Evolutionary conservation across 1,140 invertebrate genomes (phyloP).

Genomic region (Hyphantria cunea): DNA sequence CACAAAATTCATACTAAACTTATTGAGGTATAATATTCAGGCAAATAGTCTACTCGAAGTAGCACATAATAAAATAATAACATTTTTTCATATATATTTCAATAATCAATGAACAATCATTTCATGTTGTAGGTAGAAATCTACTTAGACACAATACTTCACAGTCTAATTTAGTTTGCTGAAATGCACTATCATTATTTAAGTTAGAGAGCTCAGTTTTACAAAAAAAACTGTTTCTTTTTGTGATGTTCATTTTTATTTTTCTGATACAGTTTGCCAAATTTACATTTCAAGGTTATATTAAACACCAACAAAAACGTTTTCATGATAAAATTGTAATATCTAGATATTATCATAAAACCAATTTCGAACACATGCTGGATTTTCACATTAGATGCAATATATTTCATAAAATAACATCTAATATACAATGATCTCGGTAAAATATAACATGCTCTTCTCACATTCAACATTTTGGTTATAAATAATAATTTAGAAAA

Average conservation of each 20-base stretch:
- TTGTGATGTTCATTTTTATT: constrained; percentile 47
- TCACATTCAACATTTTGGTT: constrained; percentile 61
- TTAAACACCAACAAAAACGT: constrained; percentile 52
- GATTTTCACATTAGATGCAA: constrained; percentile 65
- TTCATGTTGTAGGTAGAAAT: constrained; percentile 38
- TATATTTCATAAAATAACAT: constrained; percentile 64
- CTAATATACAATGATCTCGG: constrained; percentile 65
- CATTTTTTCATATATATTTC: constrained; percentile 46
- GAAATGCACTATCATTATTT: constrained; percentile 51
- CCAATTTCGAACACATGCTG: constrained; percentile 75
- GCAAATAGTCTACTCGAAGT: constrained; percentile 56
- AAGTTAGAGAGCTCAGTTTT: constrained; percentile 62
- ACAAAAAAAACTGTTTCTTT: constrained; percentile 40
- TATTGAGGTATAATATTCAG: constrained; percentile 77
- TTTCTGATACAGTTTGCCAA: constrained; percentile 20
- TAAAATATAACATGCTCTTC: constrained; percentile 67
- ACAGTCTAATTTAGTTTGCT: constrained; percentile 50
- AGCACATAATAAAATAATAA: constrained; percentile 53
- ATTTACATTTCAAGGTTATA: constrained; percentile 27
- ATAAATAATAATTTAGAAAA: constrained; percentile 75
- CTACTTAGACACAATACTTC: constrained; percentile 28
- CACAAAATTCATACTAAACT: constrained; percentile 72
- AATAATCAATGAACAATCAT: constrained; percentile 45
- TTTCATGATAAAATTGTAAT: constrained; percentile 57
- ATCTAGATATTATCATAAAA: constrained; percentile 49